Evolutionary conservation across 2,888 invertebrate species (phyloP), one percentile per base, ranked within the genome.

Genomic region (Erebia palarica): DNA sequence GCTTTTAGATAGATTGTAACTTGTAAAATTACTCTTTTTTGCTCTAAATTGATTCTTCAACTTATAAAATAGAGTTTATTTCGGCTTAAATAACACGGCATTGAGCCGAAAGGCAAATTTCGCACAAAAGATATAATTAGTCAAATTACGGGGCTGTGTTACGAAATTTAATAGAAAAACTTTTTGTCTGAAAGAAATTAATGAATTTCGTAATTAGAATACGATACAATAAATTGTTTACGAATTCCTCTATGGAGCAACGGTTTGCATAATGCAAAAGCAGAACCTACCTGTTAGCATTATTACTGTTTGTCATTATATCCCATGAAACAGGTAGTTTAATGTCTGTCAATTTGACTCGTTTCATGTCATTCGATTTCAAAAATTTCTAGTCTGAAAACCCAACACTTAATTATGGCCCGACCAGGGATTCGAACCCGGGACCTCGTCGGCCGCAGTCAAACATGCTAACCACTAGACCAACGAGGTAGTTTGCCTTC

Each of bases 101-200:
- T 73, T 73, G 59, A 61, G 65, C 69, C 64, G 67, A 69, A 59
- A 65, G 53, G 60, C 13, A 67, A 72, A 74, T 69, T 72, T 68
- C 27, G 64, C 60, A 64, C 21, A 59, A 74, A 67, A 71, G 66
- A 66, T 27, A 68, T 69, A 75, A 75, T 75, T 72, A 75, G 75
- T 70, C 64, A 75, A 76, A 76, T 76, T 74, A 74, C 67, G 67
- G 44, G 63, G 66, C 60, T 68, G 72, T 65, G 73, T 68, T 69
- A 75, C 57, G 69, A 73, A 75, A 73, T 72, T 74, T 70, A 66
- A 73, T 71, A 59, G 71, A 71, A 75, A 73, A 75, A 73, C 60
- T 71, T 76, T 68, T 69, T 9, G 18, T 55, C 18, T 65, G 44
- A 70, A 72, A 68, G 69, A 72, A 73, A 36, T 36, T 60, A 72